These are phyloP conservation scores for Ophiodon elongatus DNA, from an alignment of 2,113 vertebrate species.

Conservation along the genomic window DNA sequence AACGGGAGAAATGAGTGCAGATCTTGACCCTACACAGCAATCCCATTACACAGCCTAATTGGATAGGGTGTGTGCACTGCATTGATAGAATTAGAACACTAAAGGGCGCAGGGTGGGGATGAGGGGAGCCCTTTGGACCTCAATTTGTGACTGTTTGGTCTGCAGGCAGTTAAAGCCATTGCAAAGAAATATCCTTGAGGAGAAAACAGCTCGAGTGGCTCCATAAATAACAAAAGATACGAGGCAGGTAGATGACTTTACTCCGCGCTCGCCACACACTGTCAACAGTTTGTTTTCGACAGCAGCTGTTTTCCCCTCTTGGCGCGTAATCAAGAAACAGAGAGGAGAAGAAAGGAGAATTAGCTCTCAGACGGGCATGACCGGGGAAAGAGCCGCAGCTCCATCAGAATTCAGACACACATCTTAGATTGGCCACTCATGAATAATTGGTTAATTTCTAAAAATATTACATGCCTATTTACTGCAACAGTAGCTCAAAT, in stretches of 20 bases:
- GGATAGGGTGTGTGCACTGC: conserved; percentile 62
- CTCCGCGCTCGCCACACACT: conserved; percentile 19
- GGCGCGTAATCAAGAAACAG: conserved; percentile 35
- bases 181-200: conserved; percentile 44
- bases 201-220: conserved; percentile 29
- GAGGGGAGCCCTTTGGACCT: conserved; percentile 37
- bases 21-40: conserved; percentile 57
- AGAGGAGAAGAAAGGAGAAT: conserved; percentile 23
- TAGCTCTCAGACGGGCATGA: background rate
- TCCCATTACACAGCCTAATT: conserved; percentile 72
- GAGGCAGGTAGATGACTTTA: conserved; percentile 57
- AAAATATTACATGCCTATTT: conserved; percentile 26
- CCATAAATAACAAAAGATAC: conserved; percentile 57
- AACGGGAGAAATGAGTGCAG: conserved; percentile 37
- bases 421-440: conserved; percentile 24
- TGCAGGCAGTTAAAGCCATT: conserved; percentile 34
- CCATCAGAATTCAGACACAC: conserved; percentile 28
- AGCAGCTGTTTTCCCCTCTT: conserved; percentile 51
- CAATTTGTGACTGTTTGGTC: conserved; percentile 43
- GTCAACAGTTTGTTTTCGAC: conserved; percentile 61
- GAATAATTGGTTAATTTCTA: conserved; percentile 32
- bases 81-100: conserved; percentile 66
- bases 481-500: conserved; percentile 12
- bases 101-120: conserved; percentile 8
- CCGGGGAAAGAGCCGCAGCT: background rate